These are phyloP conservation scores for Apeira syringaria DNA, from an alignment of 2,888 invertebrate species.

Conservation along the genomic window DNA sequence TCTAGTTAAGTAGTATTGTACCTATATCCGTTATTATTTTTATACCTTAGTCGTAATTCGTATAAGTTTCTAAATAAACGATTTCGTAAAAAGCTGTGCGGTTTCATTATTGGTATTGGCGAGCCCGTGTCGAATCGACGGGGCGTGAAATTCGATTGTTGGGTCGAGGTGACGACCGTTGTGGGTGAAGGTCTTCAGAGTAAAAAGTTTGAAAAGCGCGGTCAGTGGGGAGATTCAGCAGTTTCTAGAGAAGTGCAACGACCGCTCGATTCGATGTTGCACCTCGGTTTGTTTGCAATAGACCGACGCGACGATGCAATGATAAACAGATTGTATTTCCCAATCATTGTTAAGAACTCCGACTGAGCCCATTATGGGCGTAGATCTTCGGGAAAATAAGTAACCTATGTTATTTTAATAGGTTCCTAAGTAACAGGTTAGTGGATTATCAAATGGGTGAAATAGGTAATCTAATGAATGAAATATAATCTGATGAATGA, in stretches of 20 bases:
- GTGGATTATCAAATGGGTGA: too few relatives aligned
- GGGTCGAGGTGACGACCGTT: constrained; percentile 44
- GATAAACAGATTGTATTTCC: not conserved
- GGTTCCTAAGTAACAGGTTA: too few relatives aligned
- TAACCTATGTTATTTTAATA: too few relatives aligned
- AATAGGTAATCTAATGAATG: too few relatives aligned
- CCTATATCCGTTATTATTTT: constrained; percentile 58
- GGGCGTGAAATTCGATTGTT: constrained; percentile 65
- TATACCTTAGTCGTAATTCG: constrained; percentile 66
- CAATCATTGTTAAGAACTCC: not conserved
- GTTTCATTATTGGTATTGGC: constrained; percentile 62
- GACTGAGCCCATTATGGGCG: too few relatives aligned
- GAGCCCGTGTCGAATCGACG: constrained; percentile 47
- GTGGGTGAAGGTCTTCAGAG: constrained; percentile 69
- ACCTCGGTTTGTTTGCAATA: constrained; percentile 1
- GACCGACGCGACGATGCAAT: not conserved
- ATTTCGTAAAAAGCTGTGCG: constrained; percentile 62
- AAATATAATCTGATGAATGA: too few relatives aligned
- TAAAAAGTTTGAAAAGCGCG: constrained; percentile 50
- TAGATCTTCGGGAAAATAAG: not conserved
- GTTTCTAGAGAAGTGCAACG: constrained; percentile 45
- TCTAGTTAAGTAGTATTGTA: constrained; percentile 51
- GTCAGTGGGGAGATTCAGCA: constrained; percentile 28
- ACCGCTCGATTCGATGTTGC: constrained; percentile 30
- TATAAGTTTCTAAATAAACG: constrained; percentile 77